Percentiles rank a stretch among this genome's conserved stretches.
Evolutionary conservation across 2,797 vertebrate genomes (phyloP).

Genomic region (Podargus strigoides): DNA sequence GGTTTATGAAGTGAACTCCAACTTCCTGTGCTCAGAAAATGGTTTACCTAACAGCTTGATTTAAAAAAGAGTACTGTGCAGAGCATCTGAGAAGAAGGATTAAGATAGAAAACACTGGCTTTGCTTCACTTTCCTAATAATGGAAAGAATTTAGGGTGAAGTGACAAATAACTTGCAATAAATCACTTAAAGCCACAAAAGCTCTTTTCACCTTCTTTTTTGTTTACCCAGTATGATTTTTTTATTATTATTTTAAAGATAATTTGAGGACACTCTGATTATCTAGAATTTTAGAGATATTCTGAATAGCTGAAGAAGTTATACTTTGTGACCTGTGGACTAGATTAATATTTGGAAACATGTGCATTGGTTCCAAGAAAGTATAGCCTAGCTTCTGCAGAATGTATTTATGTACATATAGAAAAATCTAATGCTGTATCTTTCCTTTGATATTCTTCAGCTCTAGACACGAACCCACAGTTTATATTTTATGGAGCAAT

Average conservation of each 20-base stretch:
- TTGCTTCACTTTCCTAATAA: constrained; percentile 52
- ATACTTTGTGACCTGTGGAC: not conserved
- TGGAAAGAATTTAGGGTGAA: constrained; percentile 26
- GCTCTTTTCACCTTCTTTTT: not conserved
- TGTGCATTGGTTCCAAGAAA: not conserved
- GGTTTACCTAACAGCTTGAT: constrained; percentile 68
- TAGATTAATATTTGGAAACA: not conserved
- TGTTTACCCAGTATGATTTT: not conserved
- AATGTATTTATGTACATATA: not conserved
- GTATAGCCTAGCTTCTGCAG: not conserved
- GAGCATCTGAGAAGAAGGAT: constrained; percentile 66
- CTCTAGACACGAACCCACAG: not conserved
- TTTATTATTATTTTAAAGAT: constrained; percentile 9
- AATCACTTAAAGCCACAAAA: constrained; percentile 9
- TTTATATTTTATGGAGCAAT: not conserved
- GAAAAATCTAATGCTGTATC: not conserved
- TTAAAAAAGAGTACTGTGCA: constrained; percentile 59
- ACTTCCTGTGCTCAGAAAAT: constrained; percentile 54
- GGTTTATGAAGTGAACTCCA: constrained; percentile 51
- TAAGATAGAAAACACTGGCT: constrained; percentile 60
- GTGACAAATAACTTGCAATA: not conserved
- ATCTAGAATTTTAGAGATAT: not conserved
- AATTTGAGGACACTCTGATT: not conserved
- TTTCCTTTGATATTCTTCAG: not conserved
- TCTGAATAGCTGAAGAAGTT: not conserved